These are phyloP conservation scores for Percopsis omiscomaycus DNA, from an alignment of 2,797 vertebrate species.

Conservation along the genomic window DNA sequence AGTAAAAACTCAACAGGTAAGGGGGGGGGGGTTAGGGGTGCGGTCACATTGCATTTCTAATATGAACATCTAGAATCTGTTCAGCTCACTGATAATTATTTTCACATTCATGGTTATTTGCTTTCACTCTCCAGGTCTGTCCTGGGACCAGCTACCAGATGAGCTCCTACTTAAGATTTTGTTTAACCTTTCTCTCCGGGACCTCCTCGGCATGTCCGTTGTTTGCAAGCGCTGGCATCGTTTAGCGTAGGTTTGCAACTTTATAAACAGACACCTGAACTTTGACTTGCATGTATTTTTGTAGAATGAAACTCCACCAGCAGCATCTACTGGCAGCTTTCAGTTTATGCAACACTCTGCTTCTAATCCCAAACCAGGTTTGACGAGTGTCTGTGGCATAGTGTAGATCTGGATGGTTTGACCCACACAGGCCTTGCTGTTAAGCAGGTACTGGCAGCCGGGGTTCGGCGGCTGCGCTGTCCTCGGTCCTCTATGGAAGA, in stretches of 20 bases:
- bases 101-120: not conserved
- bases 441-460: slow-evolving; percentile 79
- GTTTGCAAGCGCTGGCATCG: slow-evolving; percentile 87
- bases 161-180: slow-evolving; percentile 88
- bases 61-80: not conserved
- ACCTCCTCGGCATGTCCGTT: slow-evolving; percentile 80
- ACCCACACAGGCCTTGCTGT: slow-evolving; percentile 78
- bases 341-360: not conserved
- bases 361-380: slow-evolving; percentile 71
- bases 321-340: not conserved
- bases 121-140: slow-evolving; percentile 67
- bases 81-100: not conserved
- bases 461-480: slow-evolving; percentile 85
- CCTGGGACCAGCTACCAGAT: slow-evolving; percentile 89
- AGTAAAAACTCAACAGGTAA: slow-evolving; percentile 57
- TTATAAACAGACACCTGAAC: not conserved
- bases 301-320: too few species aligned
- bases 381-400: slow-evolving; percentile 92
- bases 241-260: slow-evolving; percentile 66
- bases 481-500: slow-evolving; percentile 83
- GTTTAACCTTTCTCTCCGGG: slow-evolving; percentile 79
- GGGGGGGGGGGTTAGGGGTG: slow-evolving; percentile 11
- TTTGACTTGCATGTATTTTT: not conserved
- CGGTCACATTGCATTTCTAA: not conserved
- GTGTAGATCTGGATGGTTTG: slow-evolving; percentile 85